Evolutionary conservation across 2,797 vertebrate species (phyloP), one percentile per base, ranked within the genome.

Genomic region (Cyclopterus lumpus): DNA sequence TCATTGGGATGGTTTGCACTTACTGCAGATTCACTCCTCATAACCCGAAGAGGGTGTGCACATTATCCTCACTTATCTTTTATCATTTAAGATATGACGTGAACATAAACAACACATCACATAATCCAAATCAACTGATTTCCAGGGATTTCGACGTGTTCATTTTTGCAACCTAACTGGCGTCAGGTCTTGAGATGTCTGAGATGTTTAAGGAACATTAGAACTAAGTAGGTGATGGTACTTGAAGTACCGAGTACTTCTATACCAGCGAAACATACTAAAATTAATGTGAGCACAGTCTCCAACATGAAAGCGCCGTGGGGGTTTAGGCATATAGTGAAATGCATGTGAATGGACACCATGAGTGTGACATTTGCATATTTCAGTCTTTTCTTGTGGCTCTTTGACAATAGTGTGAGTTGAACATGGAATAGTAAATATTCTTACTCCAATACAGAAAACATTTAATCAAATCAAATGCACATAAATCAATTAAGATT

Each of bases 21-120:
- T 6, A 24, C 38, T 59, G 20, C 59, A 79, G 49, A 76, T 80
- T 69, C 44, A 81, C 58, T 77, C 53, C 61, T 64, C 8, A 24
- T 65, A 60, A 80, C 75, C 75, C 60, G 62, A 22, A 30, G 60
- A 77, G 60, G 53, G 60, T 68, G 55, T 71, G 58, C 58, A 72
- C 22, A 51, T 63, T 26, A 54, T 59, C 64, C 26, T 63, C 28
- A 12, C 16, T 49, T 60, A 18, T 55, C 38, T 15, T 32, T 58
- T 1, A 66, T 36, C 14, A 59, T 68, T 68, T 14, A 61, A 63
- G 44, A 72, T 54, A 51, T 3, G 24, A 15, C 49, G 44, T 54
- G 15, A 74, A 71, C 36, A 79, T 14, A 40, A 55, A 58, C n/a
- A 38, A 48, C 40, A 66, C 12, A 59, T 55, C 46, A 71, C 10